Conservation (phyloP, 1,140 invertebrate genomes). For the Hetaerina americana region DNA sequence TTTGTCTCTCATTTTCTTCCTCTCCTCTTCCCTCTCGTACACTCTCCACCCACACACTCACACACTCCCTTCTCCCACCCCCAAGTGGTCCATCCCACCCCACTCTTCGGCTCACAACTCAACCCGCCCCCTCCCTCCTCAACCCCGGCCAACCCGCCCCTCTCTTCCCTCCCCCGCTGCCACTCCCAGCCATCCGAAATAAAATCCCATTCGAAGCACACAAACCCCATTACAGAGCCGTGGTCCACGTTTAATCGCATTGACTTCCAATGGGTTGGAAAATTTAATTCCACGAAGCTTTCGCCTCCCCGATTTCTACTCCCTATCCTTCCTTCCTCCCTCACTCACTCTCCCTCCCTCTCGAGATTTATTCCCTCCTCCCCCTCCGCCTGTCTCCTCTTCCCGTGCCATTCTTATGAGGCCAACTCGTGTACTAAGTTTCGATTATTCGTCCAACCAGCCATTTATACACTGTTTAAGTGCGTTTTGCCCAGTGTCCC, state of each 20-base stretch:
- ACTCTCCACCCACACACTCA: too few relatives aligned
- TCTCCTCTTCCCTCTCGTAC: too few relatives aligned
- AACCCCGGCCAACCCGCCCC: background rate
- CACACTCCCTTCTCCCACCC: too few relatives aligned
- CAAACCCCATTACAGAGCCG: constrained; percentile 16
- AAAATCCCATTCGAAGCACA: constrained; percentile 16
- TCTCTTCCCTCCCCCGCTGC: background rate
- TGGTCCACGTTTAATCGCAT: constrained; percentile 19
- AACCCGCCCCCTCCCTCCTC: too few relatives aligned
- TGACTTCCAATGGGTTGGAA: constrained; percentile 23
- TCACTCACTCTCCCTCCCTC: constrained; percentile 11
- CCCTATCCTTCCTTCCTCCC: background rate
- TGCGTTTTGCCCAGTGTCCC: too few relatives aligned
- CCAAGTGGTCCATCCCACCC: too few relatives aligned
- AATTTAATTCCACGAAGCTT: constrained; percentile 16
- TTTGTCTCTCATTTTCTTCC: too few relatives aligned
- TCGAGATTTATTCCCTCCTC: background rate
- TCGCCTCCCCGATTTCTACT: constrained; percentile 6
- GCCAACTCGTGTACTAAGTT: background rate
- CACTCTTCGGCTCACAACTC: too few relatives aligned
- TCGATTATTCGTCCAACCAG: background rate
- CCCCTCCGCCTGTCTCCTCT: constrained; percentile 12
- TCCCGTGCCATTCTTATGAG: background rate
- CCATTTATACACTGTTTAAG: too few relatives aligned
- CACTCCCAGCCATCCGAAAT: constrained; percentile 3